phyloP scores from a whole-genome alignment of 2,888 invertebrate genomes.

The Zootermopsis nevadensis region DNA sequence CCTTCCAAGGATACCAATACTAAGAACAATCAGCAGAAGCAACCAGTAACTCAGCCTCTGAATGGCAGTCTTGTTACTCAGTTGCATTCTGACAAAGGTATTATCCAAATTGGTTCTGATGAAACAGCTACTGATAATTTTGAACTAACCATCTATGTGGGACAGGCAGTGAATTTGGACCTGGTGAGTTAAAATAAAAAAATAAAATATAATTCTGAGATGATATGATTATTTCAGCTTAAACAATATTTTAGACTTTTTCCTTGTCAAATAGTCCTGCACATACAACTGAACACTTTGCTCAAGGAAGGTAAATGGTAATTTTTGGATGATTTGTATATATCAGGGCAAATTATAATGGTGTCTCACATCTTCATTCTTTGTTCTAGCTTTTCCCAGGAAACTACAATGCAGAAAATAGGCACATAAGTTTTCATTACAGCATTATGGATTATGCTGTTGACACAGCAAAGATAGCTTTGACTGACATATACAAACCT shows the following conservation, averaged over 20 bases:
- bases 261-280: too few species aligned
- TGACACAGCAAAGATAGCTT: slow-evolving; percentile 58
- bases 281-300: too few species aligned
- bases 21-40: background rate
- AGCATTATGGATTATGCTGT: slow-evolving; percentile 60
- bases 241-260: too few species aligned
- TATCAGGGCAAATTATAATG: too few species aligned
- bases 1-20: background rate
- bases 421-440: slow-evolving; percentile 58
- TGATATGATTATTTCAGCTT: too few species aligned
- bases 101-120: slow-evolving; percentile 61
- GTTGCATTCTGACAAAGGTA: slow-evolving; percentile 49
- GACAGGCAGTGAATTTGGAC: slow-evolving; percentile 69
- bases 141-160: slow-evolving; percentile 68
- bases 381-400: slow-evolving; percentile 13
- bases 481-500: slow-evolving; percentile 57
- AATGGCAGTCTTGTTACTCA: background rate
- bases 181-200: slow-evolving; percentile 58
- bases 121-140: slow-evolving; percentile 61
- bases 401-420: slow-evolving; percentile 53
- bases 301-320: too few species aligned
- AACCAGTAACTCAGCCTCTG: background rate
- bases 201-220: too few species aligned
- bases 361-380: background rate
- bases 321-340: too few species aligned